Conservation (phyloP, 2,888 invertebrate genomes). For the Pollenia labialis region DNA sequence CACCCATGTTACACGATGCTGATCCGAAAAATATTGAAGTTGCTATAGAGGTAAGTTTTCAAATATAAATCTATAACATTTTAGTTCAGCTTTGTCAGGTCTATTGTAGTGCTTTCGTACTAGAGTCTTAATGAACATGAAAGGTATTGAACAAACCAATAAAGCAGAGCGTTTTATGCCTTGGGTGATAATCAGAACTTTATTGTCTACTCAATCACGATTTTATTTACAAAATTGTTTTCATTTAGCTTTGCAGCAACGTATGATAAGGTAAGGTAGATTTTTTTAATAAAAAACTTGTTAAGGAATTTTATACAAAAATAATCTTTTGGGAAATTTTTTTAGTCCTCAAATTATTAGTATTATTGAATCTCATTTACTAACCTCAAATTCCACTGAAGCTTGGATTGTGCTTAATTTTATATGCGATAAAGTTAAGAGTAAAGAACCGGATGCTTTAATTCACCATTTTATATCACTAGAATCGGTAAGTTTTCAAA, state of each 20-base stretch:
- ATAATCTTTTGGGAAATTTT: conserved; percentile 10
- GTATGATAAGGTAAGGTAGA: conserved; percentile 73
- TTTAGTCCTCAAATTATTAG: conserved; percentile 78
- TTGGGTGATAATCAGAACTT: conserved; percentile 81
- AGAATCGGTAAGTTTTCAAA: conserved; percentile 76
- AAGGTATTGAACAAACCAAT: conserved; percentile 81
- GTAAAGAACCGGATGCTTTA: conserved; percentile 80
- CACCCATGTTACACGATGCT: conserved; percentile 80
- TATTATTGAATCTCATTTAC: conserved; percentile 81
- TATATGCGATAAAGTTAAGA: conserved; percentile 81
- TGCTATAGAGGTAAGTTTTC: conserved; percentile 78
- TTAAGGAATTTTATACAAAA: background rate
- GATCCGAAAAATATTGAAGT: conserved; percentile 80
- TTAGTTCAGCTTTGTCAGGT: background rate
- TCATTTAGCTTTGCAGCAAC: conserved; percentile 76
- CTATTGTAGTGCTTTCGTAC: conserved; percentile 80
- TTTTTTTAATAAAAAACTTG: background rate
- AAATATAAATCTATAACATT: background rate
- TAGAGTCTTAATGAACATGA: conserved; percentile 80
- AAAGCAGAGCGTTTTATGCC: conserved; percentile 82
- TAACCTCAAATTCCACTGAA: conserved; percentile 82
- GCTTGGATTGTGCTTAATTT: conserved; percentile 83
- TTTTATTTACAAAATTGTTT: conserved; percentile 81
- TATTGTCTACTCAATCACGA: conserved; percentile 80
- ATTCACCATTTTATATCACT: conserved; percentile 80